Evolutionary conservation across 2,797 vertebrate species (phyloP).

Genomic region (Emys orbicularis): DNA sequence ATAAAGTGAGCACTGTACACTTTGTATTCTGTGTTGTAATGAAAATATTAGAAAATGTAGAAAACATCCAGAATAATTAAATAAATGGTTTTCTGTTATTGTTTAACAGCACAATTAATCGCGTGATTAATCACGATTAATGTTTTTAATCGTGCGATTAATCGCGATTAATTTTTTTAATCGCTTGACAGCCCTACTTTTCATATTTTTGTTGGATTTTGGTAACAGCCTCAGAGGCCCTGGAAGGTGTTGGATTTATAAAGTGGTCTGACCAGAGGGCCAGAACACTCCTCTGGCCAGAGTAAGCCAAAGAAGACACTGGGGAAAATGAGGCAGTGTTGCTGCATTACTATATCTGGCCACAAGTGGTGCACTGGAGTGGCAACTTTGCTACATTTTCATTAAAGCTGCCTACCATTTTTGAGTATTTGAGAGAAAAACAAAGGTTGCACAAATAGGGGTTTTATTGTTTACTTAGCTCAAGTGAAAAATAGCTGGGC

Average conservation of each 20-base stretch:
- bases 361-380: background rate
- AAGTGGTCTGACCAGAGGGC: background rate
- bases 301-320: background rate
- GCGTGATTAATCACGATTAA: too few relatives aligned
- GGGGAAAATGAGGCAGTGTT: background rate
- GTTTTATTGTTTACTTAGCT: slow-evolving; percentile 46
- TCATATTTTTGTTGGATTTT: background rate
- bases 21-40: too few relatives aligned
- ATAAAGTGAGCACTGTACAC: too few relatives aligned
- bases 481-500: slow-evolving; percentile 60
- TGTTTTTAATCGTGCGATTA: too few relatives aligned
- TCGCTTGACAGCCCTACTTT: too few relatives aligned
- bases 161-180: too few relatives aligned
- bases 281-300: background rate
- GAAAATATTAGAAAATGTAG: too few relatives aligned
- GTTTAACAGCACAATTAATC: too few relatives aligned
- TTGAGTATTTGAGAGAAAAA: slow-evolving; percentile 15
- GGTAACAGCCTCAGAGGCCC: background rate
- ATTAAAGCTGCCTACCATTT: slow-evolving; percentile 1
- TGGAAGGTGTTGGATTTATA: background rate
- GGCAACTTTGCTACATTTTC: background rate
- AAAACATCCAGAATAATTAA: too few relatives aligned
- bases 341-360: background rate
- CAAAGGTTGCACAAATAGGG: slow-evolving; percentile 28
- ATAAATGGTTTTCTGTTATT: too few relatives aligned